Percentiles rank a stretch among this genome's conserved stretches.
These are phyloP conservation scores for Drosophila ficusphila DNA, from an alignment of 1,140 invertebrate species.

Conservation along the genomic window DNA sequence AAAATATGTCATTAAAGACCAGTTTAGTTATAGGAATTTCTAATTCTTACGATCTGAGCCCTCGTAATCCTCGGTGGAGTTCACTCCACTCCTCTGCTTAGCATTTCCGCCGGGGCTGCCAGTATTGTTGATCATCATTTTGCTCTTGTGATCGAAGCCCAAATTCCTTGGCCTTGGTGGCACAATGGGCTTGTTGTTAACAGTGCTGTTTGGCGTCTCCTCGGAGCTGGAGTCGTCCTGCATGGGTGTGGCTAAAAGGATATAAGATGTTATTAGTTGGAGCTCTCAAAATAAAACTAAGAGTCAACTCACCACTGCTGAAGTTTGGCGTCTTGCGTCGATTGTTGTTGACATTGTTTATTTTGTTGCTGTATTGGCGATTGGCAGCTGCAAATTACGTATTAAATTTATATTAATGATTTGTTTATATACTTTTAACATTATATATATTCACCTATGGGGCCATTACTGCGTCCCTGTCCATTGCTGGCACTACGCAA, in stretches of 20 bases:
- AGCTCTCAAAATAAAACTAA: too few species aligned
- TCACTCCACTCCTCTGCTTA: constrained; percentile 51
- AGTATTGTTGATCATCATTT: constrained; percentile 55
- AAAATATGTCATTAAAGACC: neutral
- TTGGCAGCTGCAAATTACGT: constrained; percentile 50
- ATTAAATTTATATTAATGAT: neutral
- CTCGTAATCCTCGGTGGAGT: constrained; percentile 59
- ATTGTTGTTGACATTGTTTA: constrained; percentile 69
- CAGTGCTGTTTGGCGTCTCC: constrained; percentile 85
- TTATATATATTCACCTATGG: constrained; percentile 63
- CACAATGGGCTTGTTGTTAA: constrained; percentile 86
- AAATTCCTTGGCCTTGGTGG: constrained; percentile 86
- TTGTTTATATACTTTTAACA: neutral
- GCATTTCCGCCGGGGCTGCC: constrained; percentile 44
- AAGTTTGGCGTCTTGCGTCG: constrained; percentile 87
- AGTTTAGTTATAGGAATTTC: neutral
- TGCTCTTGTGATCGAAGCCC: constrained; percentile 78
- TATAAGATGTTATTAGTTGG: constrained; percentile 17
- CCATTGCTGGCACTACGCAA: constrained; percentile 61
- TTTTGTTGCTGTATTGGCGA: constrained; percentile 77
- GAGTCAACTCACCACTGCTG: constrained; percentile 86
- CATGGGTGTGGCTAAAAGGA: constrained; percentile 84
- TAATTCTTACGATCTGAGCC: constrained; percentile 65
- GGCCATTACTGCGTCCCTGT: constrained; percentile 74
- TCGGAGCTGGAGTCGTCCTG: constrained; percentile 92